Conservation (phyloP, 2,888 invertebrate species). For the Embidobia sp. region DNA sequence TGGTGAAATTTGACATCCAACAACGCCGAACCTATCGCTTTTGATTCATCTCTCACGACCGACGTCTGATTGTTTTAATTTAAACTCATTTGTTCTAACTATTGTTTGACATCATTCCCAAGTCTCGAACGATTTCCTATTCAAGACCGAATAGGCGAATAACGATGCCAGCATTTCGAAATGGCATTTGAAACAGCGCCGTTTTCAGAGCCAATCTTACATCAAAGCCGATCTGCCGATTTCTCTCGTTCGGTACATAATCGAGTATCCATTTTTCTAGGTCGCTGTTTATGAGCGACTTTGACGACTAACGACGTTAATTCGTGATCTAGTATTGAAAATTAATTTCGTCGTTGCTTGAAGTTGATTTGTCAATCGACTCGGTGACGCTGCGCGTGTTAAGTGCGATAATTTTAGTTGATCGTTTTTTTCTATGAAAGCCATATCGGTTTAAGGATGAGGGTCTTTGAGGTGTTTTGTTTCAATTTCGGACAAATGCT, state of each 20-base stretch:
- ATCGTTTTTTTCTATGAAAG: background rate
- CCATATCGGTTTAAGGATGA: background rate
- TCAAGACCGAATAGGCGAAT: conserved; percentile 28
- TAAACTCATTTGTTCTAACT: conserved; percentile 15
- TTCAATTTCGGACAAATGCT: too few species aligned
- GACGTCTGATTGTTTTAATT: too few species aligned
- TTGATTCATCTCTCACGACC: too few species aligned
- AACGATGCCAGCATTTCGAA: conserved; percentile 31
- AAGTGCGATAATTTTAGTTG: too few species aligned
- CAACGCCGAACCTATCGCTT: too few species aligned
- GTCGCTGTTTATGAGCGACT: conserved; percentile 42
- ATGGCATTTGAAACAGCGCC: conserved; percentile 24
- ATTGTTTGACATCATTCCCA: conserved; percentile 37
- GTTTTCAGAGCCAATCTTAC: conserved; percentile 42
- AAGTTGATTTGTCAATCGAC: conserved; percentile 35
- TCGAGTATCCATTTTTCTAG: conserved; percentile 36
- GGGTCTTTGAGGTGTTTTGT: background rate
- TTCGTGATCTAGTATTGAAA: conserved; percentile 21
- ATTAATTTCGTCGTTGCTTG: conserved; percentile 10
- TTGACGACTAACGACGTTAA: conserved; percentile 34
- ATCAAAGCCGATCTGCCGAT: conserved; percentile 47
- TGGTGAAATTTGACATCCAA: too few species aligned
- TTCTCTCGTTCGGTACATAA: conserved; percentile 50
- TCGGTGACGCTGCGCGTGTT: conserved; percentile 9
- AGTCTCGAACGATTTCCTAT: conserved; percentile 3